A percentile compares a stretch with the other conserved stretches of the same genome.
Evolutionary conservation across 2,888 invertebrate species (phyloP).

Genomic region (Margaritifera margaritifera): DNA sequence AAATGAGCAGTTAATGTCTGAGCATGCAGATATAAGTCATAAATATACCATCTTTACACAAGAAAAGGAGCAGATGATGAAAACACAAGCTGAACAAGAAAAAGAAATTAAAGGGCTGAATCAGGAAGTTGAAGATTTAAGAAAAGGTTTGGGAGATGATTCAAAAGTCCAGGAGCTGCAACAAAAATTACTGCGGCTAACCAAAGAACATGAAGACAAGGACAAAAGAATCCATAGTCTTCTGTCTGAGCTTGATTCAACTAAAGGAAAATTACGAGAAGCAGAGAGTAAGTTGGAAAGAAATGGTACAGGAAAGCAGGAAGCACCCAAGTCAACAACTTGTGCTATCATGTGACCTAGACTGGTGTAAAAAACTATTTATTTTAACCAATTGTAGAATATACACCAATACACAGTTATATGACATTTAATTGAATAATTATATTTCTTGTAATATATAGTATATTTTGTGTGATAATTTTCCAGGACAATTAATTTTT

Average conservation of each 20-base stretch:
- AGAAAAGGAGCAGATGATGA: constrained; percentile 40
- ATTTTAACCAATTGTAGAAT: too few species aligned
- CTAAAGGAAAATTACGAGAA: constrained; percentile 36
- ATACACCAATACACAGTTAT: too few species aligned
- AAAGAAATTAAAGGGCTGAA: constrained; percentile 39
- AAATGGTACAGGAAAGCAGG: neutral
- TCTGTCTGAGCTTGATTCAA: constrained; percentile 44
- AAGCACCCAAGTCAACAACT: constrained; percentile 32
- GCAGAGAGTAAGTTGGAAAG: constrained; percentile 16
- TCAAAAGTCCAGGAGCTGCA: constrained; percentile 45
- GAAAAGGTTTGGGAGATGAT: constrained; percentile 28
- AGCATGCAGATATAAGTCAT: constrained; percentile 14
- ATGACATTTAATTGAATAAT: too few species aligned
- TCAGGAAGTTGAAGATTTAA: constrained; percentile 6
- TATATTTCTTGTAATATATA: too few species aligned
- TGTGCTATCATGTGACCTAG: constrained; percentile 35
- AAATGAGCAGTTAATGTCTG: constrained; percentile 13
- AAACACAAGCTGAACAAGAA: constrained; percentile 29
- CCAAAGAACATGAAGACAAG: constrained; percentile 49
- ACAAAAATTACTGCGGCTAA: constrained; percentile 45
- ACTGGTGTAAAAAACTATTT: neutral
- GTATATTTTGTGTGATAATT: too few species aligned
- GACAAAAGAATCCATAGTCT: constrained; percentile 43
- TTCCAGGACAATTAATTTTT: too few species aligned
- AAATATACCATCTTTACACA: constrained; percentile 27